Evolutionary conservation across 2,113 vertebrate genomes (phyloP), one percentile per base, ranked within the genome.

Genomic region (Paramisgurnus dabryanus): DNA sequence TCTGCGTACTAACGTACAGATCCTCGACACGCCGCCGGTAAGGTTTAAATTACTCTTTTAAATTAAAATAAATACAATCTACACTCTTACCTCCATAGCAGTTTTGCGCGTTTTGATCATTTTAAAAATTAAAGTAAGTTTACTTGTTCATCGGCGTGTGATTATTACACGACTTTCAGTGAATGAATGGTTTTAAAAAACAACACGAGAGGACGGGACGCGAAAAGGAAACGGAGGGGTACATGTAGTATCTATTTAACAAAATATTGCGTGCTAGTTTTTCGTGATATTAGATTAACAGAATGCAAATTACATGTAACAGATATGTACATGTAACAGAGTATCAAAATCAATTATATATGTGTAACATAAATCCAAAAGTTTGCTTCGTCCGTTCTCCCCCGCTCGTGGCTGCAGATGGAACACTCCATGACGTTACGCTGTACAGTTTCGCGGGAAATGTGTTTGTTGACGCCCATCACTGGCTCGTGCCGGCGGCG

Each of bases 391-490:
- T 6, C 45, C 1, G 10, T 15, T n/a, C 71, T 60, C 58, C 45
- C 53, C 60, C 39, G 4, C n/a, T 11, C 4, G 15, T 4, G 1
- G 2, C 0, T 10, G 27, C 1, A 64, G 0, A 84, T 93, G 91
- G 91, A 87, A 9, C 85, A 61, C 70, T 88, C 92, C 82, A 61
- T 39, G 64, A 43, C 8, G 4, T 4, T 6, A 2, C n/a, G 15
- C 71, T 67, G n/a, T 60, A 55, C 0, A 2, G 13, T 86, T 91
- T 91, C 90, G 89, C 93, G 93, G 90, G 90, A 90, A 93, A 90
- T 87, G 4, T 49, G 18, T 27, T 5, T 17, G 76, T 39, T n/a
- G 7, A 39, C 60, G 6, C 74, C 43, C 66, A 65, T 67, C 68
- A 76, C 0, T 7, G 7, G 50, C 13, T 5, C 27, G 3, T 34